Percentiles rank a stretch among this genome's conserved stretches.
These are phyloP conservation scores for Hozukius guyotensis DNA, from an alignment of 2,797 vertebrate genomes.

Conservation along the genomic window DNA sequence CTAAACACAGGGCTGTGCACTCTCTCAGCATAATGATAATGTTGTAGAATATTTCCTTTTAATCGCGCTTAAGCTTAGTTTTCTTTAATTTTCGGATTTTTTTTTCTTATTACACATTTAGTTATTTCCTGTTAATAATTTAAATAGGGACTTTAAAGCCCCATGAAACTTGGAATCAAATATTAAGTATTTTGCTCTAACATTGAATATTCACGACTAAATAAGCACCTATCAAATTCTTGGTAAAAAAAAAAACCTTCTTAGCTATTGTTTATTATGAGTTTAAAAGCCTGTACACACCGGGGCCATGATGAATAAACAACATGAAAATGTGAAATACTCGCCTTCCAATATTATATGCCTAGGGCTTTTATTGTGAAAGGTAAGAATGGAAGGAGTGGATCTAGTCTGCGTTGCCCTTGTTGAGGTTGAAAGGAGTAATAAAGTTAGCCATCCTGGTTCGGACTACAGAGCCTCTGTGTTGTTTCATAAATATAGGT, in stretches of 20 bases:
- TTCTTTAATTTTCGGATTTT: neutral
- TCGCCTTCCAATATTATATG: too few relatives aligned
- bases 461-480: too few relatives aligned
- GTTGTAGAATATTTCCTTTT: conserved; percentile 7
- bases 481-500: too few relatives aligned
- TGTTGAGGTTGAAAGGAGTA: too few relatives aligned
- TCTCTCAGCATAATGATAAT: conserved; percentile 44
- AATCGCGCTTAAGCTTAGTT: neutral
- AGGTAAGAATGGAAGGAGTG: too few relatives aligned
- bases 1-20: conserved; percentile 58
- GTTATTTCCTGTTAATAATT: neutral
- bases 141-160: neutral
- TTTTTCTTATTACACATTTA: neutral
- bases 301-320: too few relatives aligned
- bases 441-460: too few relatives aligned
- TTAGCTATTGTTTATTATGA: neutral
- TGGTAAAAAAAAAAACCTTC: neutral
- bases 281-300: neutral
- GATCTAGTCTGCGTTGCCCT: too few relatives aligned
- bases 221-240: neutral
- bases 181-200: too few relatives aligned
- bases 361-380: too few relatives aligned
- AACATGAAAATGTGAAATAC: too few relatives aligned
- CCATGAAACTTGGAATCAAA: too few relatives aligned
- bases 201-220: neutral